Conservation (phyloP, 2,797 vertebrate species). For the Pterois miles region DNA sequence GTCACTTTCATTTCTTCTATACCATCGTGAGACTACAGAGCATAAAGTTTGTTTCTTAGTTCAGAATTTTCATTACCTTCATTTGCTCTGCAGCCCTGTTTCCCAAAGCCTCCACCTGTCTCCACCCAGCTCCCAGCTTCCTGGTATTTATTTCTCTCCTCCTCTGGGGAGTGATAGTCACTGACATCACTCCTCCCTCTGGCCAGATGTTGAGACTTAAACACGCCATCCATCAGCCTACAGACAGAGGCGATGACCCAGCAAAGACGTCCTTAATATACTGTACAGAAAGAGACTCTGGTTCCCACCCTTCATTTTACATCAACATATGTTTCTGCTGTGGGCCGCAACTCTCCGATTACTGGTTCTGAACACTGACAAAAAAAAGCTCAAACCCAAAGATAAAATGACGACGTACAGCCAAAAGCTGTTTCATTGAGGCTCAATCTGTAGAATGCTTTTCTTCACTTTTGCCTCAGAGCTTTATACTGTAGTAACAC, state of each 20-base stretch:
- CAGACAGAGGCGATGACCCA: conserved; percentile 51
- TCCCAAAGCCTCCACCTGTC: conserved; percentile 19
- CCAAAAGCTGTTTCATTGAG: conserved; percentile 6
- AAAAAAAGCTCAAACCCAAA: conserved; percentile 17
- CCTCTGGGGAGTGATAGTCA: conserved; percentile 45
- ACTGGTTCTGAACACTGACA: conserved; percentile 14
- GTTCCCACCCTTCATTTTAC: not conserved
- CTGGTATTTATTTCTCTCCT: conserved; percentile 53
- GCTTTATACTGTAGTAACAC: not conserved
- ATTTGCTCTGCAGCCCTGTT: conserved; percentile 22
- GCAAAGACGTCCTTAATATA: conserved; percentile 34
- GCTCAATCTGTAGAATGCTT: conserved; percentile 8
- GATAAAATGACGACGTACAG: conserved; percentile 7
- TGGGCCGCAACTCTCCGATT: not conserved
- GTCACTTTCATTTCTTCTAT: conserved; percentile 24
- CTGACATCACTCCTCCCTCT: conserved; percentile 45
- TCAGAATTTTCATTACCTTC: conserved; percentile 37
- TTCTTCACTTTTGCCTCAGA: conserved; percentile 1
- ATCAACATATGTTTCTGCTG: conserved; percentile 15
- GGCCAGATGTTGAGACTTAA: conserved; percentile 75
- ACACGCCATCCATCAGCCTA: conserved; percentile 61
- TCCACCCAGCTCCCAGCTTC: conserved; percentile 57
- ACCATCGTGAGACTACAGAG: not conserved
- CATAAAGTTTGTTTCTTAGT: conserved; percentile 27
- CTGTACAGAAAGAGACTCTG: not conserved